These are phyloP conservation scores for Speoplatyrhinus poulsoni DNA, from an alignment of 2,113 vertebrate species.

Conservation along the genomic window DNA sequence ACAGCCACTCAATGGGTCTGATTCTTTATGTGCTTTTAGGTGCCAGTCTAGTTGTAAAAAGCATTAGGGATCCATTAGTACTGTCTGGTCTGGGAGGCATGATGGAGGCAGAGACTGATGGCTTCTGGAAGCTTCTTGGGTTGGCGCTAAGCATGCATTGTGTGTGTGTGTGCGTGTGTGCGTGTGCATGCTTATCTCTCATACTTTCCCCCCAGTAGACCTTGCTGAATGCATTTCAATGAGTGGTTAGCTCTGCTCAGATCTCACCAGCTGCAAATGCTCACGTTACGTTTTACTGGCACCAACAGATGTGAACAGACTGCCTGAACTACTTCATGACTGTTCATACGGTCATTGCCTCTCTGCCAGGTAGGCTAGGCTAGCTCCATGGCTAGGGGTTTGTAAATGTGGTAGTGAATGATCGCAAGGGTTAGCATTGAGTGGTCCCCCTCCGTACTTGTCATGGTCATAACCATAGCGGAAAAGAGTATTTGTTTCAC, in stretches of 20 bases:
- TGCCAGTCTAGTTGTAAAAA: slow-evolving; percentile 12
- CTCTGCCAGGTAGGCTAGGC: neutral
- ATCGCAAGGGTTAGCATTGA: no score
- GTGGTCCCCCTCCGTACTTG: no score
- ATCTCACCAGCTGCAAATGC: neutral
- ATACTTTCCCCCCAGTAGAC: neutral
- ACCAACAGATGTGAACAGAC: no score
- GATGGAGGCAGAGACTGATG: neutral
- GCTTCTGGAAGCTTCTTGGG: neutral
- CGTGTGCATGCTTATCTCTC: neutral
- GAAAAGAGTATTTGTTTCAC: no score
- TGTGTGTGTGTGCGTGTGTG: neutral
- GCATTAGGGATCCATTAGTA: slow-evolving; percentile 17
- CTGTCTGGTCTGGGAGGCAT: slow-evolving; percentile 1
- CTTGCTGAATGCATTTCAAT: no score
- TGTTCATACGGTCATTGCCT: neutral
- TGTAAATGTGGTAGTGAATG: no score
- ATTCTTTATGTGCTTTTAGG: neutral
- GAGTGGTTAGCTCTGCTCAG: neutral
- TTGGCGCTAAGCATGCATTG: neutral
- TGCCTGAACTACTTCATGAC: no score
- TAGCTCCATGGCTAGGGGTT: neutral
- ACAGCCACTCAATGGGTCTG: neutral
- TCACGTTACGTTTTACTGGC: no score
- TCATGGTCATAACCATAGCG: no score